Percentiles rank a stretch among this genome's conserved stretches.
Evolutionary conservation across 2,113 vertebrate species (phyloP).

Genomic region (Periophthalmodon schlosseri): DNA sequence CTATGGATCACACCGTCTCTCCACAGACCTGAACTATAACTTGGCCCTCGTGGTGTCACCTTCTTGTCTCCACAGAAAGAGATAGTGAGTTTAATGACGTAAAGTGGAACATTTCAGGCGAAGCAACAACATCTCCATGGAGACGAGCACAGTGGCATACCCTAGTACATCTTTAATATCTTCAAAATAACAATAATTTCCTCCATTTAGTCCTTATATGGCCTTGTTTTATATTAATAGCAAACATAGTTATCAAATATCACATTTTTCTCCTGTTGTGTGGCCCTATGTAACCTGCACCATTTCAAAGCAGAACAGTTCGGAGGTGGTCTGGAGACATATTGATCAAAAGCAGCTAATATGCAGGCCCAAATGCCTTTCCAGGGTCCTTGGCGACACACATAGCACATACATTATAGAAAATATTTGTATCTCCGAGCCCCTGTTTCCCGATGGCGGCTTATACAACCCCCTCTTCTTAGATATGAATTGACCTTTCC

Average conservation of each 20-base stretch:
- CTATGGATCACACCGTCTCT: too few species aligned
- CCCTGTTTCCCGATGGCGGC: not conserved
- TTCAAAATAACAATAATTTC: not conserved
- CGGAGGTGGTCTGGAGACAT: not conserved
- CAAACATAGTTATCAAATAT: not conserved
- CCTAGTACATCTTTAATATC: too few species aligned
- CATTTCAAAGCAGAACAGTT: not conserved
- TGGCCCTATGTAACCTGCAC: not conserved
- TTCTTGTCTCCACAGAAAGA: too few species aligned
- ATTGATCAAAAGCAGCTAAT: not conserved
- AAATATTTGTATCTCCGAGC: not conserved
- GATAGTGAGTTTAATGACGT: too few species aligned
- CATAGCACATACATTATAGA: not conserved
- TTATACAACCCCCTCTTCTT: not conserved
- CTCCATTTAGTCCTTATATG: not conserved
- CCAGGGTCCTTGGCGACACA: not conserved
- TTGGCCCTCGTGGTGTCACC: too few species aligned
- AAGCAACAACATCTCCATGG: too few species aligned
- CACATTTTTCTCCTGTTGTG: not conserved
- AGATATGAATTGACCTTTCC: conserved; percentile 9
- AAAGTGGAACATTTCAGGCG: too few species aligned
- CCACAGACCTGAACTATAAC: too few species aligned
- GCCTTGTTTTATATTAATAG: not conserved
- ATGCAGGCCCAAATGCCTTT: not conserved
- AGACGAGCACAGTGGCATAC: too few species aligned